These are phyloP conservation scores for Nineta flava DNA, from an alignment of 2,888 invertebrate species.

Conservation along the genomic window DNA sequence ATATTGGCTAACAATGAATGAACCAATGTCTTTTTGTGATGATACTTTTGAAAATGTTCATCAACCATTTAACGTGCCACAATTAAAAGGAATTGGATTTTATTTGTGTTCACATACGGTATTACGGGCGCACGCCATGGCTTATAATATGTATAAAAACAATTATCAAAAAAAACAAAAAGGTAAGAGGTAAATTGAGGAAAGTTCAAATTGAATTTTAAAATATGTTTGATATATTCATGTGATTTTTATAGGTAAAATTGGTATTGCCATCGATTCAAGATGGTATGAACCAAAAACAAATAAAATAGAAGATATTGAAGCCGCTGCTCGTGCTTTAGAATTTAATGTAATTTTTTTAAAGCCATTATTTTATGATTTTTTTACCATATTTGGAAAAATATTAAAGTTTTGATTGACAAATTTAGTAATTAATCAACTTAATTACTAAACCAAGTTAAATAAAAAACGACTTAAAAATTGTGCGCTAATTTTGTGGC, in stretches of 20 bases:
- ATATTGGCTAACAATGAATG: conserved; percentile 15
- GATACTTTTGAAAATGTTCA: conserved; percentile 25
- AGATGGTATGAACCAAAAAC: conserved; percentile 34
- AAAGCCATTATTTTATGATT: neutral
- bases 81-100: conserved; percentile 37
- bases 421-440: too few species aligned
- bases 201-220: too few species aligned
- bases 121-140: conserved; percentile 48
- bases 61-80: conserved; percentile 31
- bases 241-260: conserved; percentile 24
- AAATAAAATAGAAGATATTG: conserved; percentile 16
- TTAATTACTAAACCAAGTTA: too few species aligned
- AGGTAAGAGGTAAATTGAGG: conserved; percentile 7
- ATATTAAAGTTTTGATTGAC: neutral
- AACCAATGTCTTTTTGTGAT: conserved; percentile 12
- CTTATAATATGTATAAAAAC: conserved; percentile 44
- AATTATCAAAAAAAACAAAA: conserved; percentile 35
- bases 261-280: conserved; percentile 35
- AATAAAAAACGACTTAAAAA: too few species aligned
- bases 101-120: conserved; percentile 48
- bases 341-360: conserved; percentile 16
- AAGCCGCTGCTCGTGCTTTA: conserved; percentile 33
- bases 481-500: too few species aligned
- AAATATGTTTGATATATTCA: too few species aligned
- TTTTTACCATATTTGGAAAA: neutral